Evolutionary conservation across 2,113 vertebrate species (phyloP).

Genomic region (Anolis carolinensis): DNA sequence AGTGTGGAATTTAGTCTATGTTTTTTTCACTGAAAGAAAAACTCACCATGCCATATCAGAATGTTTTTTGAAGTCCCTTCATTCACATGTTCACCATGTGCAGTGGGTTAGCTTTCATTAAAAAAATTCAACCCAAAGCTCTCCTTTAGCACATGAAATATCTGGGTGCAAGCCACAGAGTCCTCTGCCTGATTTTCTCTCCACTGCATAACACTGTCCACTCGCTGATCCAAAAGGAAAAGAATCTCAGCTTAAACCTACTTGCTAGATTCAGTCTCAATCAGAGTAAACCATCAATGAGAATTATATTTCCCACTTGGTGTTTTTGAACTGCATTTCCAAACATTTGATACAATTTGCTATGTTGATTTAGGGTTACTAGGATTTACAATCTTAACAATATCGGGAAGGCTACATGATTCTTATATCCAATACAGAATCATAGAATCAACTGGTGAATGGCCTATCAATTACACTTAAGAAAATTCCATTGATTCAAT

Average conservation of each 20-base stretch:
- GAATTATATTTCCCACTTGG: too few species aligned
- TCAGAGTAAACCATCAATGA: too few species aligned
- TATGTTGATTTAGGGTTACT: too few species aligned
- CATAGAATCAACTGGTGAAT: too few species aligned
- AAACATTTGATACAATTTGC: too few species aligned
- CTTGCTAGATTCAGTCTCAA: too few species aligned
- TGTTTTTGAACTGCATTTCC: too few species aligned
- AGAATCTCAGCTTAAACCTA: slow-evolving; percentile 30
- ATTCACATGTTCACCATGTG: background rate
- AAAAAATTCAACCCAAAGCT: background rate
- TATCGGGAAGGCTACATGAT: too few species aligned
- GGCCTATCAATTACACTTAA: too few species aligned
- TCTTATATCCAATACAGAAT: too few species aligned
- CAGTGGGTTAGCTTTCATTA: slow-evolving; percentile 24
- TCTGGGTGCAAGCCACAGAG: slow-evolving; percentile 20
- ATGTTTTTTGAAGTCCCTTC: background rate
- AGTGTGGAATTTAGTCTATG: background rate
- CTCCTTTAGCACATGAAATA: background rate
- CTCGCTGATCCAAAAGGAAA: slow-evolving; percentile 65
- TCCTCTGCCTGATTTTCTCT: slow-evolving; percentile 58
- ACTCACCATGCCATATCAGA: background rate
- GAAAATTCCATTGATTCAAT: too few species aligned
- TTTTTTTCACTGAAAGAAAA: background rate
- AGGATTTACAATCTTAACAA: too few species aligned
- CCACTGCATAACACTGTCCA: slow-evolving; percentile 62